Evolutionary conservation across 2,888 invertebrate genomes (phyloP), one percentile per base, ranked within the genome.

Genomic region (Teleiodes luculella): DNA sequence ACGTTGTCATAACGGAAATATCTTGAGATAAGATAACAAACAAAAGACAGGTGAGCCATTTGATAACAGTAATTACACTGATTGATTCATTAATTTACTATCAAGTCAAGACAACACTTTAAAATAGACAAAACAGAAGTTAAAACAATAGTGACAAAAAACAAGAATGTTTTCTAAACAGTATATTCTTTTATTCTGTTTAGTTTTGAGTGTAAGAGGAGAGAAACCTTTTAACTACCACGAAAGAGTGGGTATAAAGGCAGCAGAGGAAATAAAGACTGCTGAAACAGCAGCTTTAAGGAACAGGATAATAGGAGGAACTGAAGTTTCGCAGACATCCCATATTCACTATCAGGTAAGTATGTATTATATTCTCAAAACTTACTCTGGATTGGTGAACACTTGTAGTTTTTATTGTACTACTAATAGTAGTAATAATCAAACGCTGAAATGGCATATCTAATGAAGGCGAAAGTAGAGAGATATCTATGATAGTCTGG

Each of bases 261-360:
- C 33, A 31, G 55, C 55, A 0, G n/a, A 48, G 18, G 52, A 18
- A 14, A n/a, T 55, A 46, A n/a, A 28, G 35, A 30, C 2, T 1
- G 3, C 10, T 18, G 55, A 55, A 31, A 13, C n/a, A 20, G 52
- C 37, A 13, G 20, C 14, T 0, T 1, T n/a, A 16, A 24, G 31
- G 30, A 16, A 10, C 8, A 55, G 52, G 28, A 55, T 55, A 3
- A 47, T 55, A 0, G 55, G 55, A 35, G 55, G 55, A 3, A 48
- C 31, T 3, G 35, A 55, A 14, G 55, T 55, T 20, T 7, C 51
- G 14, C 28, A 28, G 13, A n/a, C 18, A 5, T 28, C 41, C 3
- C 20, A n/a, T 47, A 52, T 55, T 43, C 35, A 47, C 7, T 52
- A 55, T 43, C 55, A 55, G 43, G 55, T 52, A 39, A 33, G 49